Percentiles rank a stretch among this genome's conserved stretches.
phyloP scores from a whole-genome alignment of 2,888 invertebrate genomes.

The Phorcus lineatus region DNA sequence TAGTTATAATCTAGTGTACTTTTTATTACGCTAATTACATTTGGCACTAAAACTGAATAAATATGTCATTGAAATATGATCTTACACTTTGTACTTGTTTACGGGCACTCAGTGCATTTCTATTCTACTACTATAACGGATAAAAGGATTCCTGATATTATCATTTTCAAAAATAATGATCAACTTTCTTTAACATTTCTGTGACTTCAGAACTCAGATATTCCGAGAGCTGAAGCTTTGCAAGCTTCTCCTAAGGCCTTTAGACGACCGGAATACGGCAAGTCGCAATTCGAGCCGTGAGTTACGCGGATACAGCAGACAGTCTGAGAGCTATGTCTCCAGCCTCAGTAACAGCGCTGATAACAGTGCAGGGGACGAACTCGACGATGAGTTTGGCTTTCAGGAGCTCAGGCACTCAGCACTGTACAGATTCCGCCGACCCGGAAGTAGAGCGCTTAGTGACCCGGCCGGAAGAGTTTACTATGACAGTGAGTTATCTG shows the following conservation, averaged over 20 bases:
- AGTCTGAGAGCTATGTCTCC: conserved; percentile 73
- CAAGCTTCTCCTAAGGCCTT: conserved; percentile 71
- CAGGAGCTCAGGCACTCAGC: conserved; percentile 59
- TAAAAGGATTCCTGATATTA: no score
- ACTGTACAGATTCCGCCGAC: conserved; percentile 69
- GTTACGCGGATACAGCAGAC: conserved; percentile 73
- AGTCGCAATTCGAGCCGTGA: conserved; percentile 65
- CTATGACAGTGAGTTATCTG: conserved; percentile 30
- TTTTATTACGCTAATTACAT: no score
- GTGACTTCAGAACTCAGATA: conserved; percentile 67
- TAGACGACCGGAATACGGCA: conserved; percentile 70
- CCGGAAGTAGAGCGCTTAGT: conserved; percentile 73
- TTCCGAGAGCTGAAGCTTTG: conserved; percentile 75
- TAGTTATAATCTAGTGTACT: no score
- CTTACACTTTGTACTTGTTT: no score
- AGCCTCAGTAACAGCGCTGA: conserved; percentile 73
- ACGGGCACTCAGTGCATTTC: no score
- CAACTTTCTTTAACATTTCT: no score
- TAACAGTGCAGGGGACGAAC: conserved; percentile 64
- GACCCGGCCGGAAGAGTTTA: conserved; percentile 65
- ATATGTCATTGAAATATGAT: no score
- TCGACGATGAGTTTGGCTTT: conserved; percentile 67
- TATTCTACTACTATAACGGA: no score
- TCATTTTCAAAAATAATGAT: no score
- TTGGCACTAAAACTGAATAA: no score